phyloP scores from a whole-genome alignment of 2,113 vertebrate species.

The Phalacrocorax aristotelis region DNA sequence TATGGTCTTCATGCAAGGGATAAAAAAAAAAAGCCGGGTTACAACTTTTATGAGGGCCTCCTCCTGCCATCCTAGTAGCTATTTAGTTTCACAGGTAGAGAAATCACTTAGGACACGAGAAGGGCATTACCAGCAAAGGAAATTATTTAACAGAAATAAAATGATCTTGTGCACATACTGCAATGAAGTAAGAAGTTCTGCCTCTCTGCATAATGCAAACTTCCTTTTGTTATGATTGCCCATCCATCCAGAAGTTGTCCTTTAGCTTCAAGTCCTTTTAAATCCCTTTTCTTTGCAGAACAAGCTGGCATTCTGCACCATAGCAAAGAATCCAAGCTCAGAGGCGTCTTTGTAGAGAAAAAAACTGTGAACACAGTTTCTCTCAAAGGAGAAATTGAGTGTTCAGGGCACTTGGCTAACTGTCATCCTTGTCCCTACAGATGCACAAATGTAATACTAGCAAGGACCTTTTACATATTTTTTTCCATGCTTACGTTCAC shows the following conservation, averaged over 20 bases:
- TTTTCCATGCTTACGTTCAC: constrained; percentile 13
- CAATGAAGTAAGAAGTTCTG: neutral
- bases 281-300: constrained; percentile 46
- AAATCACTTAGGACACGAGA: neutral
- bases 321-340: constrained; percentile 68
- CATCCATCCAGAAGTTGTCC: neutral
- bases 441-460: neutral
- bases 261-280: constrained; percentile 20
- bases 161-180: neutral
- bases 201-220: neutral
- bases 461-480: constrained; percentile 13
- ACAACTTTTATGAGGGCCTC: neutral
- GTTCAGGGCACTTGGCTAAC: constrained; percentile 7
- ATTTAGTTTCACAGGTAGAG: neutral
- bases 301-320: constrained; percentile 30
- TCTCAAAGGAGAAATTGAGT: constrained; percentile 51
- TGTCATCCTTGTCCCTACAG: constrained; percentile 12
- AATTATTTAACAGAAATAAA: neutral
- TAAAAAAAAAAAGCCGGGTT: neutral
- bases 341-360: constrained; percentile 64
- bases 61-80: neutral
- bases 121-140: neutral
- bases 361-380: constrained; percentile 40
- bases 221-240: neutral
- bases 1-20: neutral